phyloP scores from a whole-genome alignment of 2,888 invertebrate genomes.

The Tenthredo notha region DNA sequence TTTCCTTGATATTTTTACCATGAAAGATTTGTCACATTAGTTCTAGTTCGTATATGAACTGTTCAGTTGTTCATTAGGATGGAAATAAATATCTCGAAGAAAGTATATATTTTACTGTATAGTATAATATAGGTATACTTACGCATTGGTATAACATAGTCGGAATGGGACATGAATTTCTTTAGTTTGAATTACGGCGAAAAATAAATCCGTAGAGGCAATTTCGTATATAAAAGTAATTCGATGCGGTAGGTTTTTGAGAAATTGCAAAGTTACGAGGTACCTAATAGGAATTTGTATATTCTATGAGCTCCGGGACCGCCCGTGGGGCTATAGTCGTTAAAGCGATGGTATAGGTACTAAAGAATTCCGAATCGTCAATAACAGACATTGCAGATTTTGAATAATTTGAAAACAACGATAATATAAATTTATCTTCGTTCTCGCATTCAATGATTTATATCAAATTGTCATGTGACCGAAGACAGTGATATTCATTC shows the following conservation, averaged over 20 bases:
- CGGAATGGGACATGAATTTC: not conserved
- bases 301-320: constrained; percentile 17
- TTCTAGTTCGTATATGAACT: not conserved
- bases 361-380: not conserved
- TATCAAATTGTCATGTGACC: not conserved
- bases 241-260: constrained; percentile 23
- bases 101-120: too few species aligned
- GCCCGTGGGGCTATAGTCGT: constrained; percentile 17
- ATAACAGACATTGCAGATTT: not conserved
- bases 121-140: not conserved
- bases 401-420: not conserved
- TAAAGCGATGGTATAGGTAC: not conserved
- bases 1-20: not conserved
- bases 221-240: constrained; percentile 31
- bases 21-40: not conserved
- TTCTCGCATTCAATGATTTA: not conserved
- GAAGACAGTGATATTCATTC: not conserved
- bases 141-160: not conserved
- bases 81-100: not conserved
- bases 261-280: constrained; percentile 34
- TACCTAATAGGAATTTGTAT: constrained; percentile 19
- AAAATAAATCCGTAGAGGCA: not conserved
- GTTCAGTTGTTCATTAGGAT: not conserved
- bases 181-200: not conserved
- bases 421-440: not conserved